phyloP scores from a whole-genome alignment of 2,113 vertebrate species.

The Thermophis baileyi region DNA sequence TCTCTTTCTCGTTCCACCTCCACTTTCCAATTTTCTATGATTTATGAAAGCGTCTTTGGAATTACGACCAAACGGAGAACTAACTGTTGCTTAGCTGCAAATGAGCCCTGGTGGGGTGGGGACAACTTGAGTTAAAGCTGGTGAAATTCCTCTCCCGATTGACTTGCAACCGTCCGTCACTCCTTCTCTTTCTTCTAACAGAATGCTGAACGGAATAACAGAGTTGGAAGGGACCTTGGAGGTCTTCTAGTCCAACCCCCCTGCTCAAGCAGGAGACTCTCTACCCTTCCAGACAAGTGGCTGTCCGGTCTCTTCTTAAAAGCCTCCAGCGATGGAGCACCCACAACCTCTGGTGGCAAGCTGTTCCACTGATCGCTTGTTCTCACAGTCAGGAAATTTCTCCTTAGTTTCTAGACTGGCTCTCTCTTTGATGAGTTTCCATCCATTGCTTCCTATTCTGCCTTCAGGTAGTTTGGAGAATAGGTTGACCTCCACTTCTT shows the following conservation, averaged over 20 bases:
- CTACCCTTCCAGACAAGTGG: background rate
- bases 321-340: background rate
- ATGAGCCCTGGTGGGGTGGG: background rate
- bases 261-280: background rate
- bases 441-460: background rate
- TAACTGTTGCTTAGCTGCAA: background rate
- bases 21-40: background rate
- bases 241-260: background rate
- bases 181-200: background rate
- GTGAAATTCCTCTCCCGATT: background rate
- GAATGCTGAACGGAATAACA: background rate
- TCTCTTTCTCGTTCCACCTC: background rate
- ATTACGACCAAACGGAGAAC: background rate
- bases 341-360: background rate
- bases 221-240: background rate
- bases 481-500: background rate
- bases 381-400: background rate
- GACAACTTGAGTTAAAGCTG: slow-evolving; percentile 5
- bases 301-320: background rate
- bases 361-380: background rate
- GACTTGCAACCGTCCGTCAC: background rate
- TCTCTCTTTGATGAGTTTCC: background rate
- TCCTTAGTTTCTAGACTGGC: background rate
- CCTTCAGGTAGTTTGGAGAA: background rate
- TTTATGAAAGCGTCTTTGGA: background rate